Base-by-base conservation (phyloP, 2,113 vertebrate genomes). In the Tetrao urogallus region DNA sequence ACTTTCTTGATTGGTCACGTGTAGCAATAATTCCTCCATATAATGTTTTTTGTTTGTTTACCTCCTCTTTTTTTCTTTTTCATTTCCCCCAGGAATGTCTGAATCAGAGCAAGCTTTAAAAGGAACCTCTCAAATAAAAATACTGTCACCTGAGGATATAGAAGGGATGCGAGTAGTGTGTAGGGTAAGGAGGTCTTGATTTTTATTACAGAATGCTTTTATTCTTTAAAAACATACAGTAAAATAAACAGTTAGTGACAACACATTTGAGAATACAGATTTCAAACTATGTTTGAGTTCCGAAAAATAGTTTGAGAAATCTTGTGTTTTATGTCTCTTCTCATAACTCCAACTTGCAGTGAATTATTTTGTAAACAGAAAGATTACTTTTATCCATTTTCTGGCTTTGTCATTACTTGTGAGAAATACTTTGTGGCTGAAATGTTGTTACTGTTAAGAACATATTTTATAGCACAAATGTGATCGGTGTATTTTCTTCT, bases 101-200 rank as follows among this genome's bases (percentile, higher is more conserved):
- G 99, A 99, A 97, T 99, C 99, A 5, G 99, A 99, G 94, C 99
- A 99, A 97, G 98, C 98, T 88, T 98, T 99, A 92, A 99, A 99
- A 98, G 99, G 99, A 87, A 99, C 99, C 14, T 99, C 99, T 77
- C 99, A 99, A 97, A 99, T 99, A 97, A 99, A 99, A 98, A 98
- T 98, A 92, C 98, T 99, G 47, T 98, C 97, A 60, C 95, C 98
- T 58, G 99, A 99, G 87, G 99, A 99, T 97, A 98, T 99, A 84
- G 99, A 99, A 96, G 98, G 98, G 84, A 99, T 99, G 99, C 97
- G 98, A 94, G 96, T 99, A 43, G 99, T 99, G 36, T 98, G 98
- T 97, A 98, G 98, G 98, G 99, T 99, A 98, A 97, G 94, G 47
- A 7, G 5, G 1, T 27, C 67, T 80, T 75, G 42, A 7, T 43